Evolutionary conservation across 2,113 vertebrate genomes (phyloP), one percentile per base, ranked within the genome.

Genomic region (Thomomys bottae): DNA sequence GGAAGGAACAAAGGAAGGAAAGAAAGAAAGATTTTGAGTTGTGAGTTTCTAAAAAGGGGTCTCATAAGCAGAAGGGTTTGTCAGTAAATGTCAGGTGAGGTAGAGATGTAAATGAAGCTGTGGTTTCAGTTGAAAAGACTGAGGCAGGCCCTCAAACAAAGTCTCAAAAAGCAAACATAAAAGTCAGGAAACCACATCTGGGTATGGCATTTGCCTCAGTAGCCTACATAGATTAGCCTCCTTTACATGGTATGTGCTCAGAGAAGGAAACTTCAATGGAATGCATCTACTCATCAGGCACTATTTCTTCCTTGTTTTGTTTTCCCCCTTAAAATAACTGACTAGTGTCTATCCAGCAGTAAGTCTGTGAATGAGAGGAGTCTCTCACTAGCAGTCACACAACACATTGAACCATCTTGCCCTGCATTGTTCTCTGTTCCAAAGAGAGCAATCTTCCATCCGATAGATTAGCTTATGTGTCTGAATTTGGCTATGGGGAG

Each of bases 1-100:
- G 32, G 80, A 92, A 83, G 26, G 26, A 87, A 36, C 5, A 93
- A 92, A 83, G 26, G 38, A 86, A 86, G 28, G 40, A 78, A 73
- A 68, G 11, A 90, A 73, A 68, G 11, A 90, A 84, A 83, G 75
- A 49, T 80, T 90, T 92, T 30, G 20, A 24, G 24, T 45, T 78
- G 68, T 66, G 82, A 68, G 63, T 8, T 92, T 88, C 85, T 64
- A 36, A 3, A 91, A 86, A 83, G 66, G 66, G 23, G n/a, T n/a
- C 84, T 67, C 26, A 32, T 63, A 82, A 61, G 61, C 34, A 82
- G 14, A 36, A 87, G 11, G 17, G 14, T 59, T 68, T 78, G 32
- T 91, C 54, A 71, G 72, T 30, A 75, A 91, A 79, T 63, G 59
- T 86, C n/a, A 71, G 54, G 45, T 72, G 57, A 67, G 17, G 26